A percentile compares a stretch with the other conserved stretches of the same genome.
Evolutionary conservation across 2,888 invertebrate genomes (phyloP).

Genomic region (Electrophaes corylata): DNA sequence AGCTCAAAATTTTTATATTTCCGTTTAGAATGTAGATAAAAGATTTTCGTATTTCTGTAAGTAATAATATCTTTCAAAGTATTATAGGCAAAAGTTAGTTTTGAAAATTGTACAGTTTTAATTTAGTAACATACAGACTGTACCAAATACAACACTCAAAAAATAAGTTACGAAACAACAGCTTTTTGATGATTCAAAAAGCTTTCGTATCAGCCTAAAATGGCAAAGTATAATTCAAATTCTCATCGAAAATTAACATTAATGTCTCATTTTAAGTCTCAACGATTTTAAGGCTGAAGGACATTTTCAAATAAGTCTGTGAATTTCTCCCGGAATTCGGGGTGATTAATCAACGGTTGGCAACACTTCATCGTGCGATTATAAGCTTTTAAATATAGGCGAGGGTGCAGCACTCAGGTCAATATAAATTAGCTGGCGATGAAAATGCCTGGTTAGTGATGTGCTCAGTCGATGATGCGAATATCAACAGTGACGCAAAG

Average conservation of each 20-base stretch:
- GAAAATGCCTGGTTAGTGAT: slow-evolving; percentile 57
- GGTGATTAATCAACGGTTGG: slow-evolving; percentile 75
- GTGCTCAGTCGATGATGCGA: slow-evolving; percentile 33
- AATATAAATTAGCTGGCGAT: slow-evolving; percentile 80
- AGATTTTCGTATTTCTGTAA: too few species aligned
- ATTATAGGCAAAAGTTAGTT: too few species aligned
- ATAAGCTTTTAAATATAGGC: slow-evolving; percentile 80
- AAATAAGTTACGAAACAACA: too few species aligned
- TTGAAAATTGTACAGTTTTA: too few species aligned
- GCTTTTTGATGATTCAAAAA: too few species aligned
- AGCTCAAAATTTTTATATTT: too few species aligned
- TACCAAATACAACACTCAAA: too few species aligned
- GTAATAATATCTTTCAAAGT: too few species aligned
- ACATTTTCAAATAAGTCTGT: slow-evolving; percentile 46
- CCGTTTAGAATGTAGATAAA: too few species aligned
- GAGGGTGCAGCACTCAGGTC: slow-evolving; percentile 67
- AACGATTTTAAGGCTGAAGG: slow-evolving; percentile 43
- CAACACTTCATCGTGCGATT: slow-evolving; percentile 80
- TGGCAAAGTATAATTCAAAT: slow-evolving; percentile 19
- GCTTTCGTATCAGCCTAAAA: neutral
- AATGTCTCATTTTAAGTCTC: slow-evolving; percentile 48
- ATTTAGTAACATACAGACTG: too few species aligned
- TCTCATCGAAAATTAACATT: slow-evolving; percentile 34
- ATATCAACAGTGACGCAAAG: slow-evolving; percentile 10
- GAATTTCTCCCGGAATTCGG: slow-evolving; percentile 54